phyloP scores from a whole-genome alignment of 2,888 invertebrate species.

The Bimastos eiseni region DNA sequence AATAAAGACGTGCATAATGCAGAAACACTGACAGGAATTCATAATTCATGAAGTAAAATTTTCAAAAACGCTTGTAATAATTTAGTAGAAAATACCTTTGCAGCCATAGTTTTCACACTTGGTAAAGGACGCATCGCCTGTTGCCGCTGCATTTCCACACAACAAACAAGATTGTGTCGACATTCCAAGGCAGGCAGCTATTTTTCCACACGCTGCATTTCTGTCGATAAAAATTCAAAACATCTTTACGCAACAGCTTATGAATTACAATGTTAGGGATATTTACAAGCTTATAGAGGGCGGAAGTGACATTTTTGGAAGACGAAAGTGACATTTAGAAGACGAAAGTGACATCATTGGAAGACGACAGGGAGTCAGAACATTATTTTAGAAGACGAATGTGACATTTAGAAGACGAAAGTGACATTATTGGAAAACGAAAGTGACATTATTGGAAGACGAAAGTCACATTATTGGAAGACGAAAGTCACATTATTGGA shows the following conservation, averaged over 20 bases:
- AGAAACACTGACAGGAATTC: neutral
- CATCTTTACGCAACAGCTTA: neutral
- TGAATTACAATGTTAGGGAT: neutral
- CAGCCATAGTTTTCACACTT: slow-evolving; percentile 23
- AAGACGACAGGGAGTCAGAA: too few relatives aligned
- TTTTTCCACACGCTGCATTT: neutral
- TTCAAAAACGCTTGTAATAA: neutral
- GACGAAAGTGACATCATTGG: too few relatives aligned
- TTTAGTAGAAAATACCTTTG: neutral
- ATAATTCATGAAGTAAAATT: neutral
- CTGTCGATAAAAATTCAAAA: neutral
- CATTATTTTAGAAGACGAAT: neutral
- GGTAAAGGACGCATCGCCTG: neutral
- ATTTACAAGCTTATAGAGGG: neutral
- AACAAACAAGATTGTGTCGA: neutral
- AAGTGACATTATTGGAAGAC: too few relatives aligned
- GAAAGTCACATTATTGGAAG: too few relatives aligned
- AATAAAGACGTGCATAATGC: neutral
- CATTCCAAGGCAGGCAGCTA: neutral
- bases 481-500: too few relatives aligned
- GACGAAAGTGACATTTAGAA: neutral
- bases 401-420: too few relatives aligned
- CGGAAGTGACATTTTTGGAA: neutral
- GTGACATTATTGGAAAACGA: neutral
- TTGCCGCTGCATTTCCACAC: neutral